Evolutionary conservation across 1,140 invertebrate genomes (phyloP).

Genomic region (Zaprionus nigranus): DNA sequence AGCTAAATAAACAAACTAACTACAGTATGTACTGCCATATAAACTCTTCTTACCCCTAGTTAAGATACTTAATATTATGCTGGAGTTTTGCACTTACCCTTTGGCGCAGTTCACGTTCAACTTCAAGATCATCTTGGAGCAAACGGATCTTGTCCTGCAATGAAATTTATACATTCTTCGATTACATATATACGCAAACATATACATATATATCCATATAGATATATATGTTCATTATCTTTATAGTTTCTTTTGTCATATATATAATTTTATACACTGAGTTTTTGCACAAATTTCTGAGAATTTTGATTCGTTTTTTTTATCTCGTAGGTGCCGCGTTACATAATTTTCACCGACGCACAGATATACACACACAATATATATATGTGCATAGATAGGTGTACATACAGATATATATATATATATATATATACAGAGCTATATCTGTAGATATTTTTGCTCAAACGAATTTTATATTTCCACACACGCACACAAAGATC

Average conservation of each 20-base stretch:
- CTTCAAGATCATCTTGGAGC: constrained; percentile 98
- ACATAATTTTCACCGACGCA: constrained; percentile 55
- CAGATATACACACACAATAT: constrained; percentile 5
- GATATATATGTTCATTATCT: constrained; percentile 45
- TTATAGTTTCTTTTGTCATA: constrained; percentile 2
- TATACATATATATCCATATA: constrained; percentile 43
- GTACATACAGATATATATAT: constrained; percentile 13
- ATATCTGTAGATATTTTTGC: constrained; percentile 67
- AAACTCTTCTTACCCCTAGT: background rate
- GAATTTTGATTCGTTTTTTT: constrained; percentile 38
- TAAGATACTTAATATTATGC: background rate
- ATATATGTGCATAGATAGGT: constrained; percentile 12
- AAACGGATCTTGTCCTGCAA: constrained; percentile 99
- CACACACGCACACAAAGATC: constrained; percentile 64
- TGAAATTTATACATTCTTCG: constrained; percentile 55
- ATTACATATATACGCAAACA: constrained; percentile 44
- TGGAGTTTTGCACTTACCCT: constrained; percentile 89
- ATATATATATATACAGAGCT: constrained; percentile 40
- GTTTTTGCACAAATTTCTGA: constrained; percentile 34
- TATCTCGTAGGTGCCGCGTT: constrained; percentile 48
- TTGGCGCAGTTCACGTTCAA: constrained; percentile 97
- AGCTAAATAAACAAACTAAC: background rate
- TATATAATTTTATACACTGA: constrained; percentile 56
- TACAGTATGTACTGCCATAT: background rate
- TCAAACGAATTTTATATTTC: constrained; percentile 77